Evolutionary conservation across 2,797 vertebrate genomes (phyloP), one percentile per base, ranked within the genome.

Genomic region (Eptatretus atami): DNA sequence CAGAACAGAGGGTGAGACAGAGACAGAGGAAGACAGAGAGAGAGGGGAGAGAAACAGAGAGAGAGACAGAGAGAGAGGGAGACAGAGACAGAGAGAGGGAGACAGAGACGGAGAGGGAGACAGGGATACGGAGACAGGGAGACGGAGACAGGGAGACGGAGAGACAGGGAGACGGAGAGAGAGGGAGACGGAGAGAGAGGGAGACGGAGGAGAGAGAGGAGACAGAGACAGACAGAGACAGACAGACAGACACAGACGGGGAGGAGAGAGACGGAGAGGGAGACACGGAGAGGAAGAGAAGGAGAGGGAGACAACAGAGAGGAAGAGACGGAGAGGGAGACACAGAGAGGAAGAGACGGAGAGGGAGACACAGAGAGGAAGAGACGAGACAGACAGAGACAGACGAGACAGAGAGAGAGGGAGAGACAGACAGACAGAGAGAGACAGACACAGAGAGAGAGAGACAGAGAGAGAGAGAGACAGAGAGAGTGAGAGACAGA

Each of bases 1-100:
- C 74, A 75, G 92, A 61, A 90, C 86, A n/a, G 74, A 90, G 86
- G 12, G 87, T 88, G 0, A 88, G 94, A 73, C 86, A 83, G 67
- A 95, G 90, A 88, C 95, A 95, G 86, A 84, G 95, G 24, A 87
- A 98, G 70, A 90, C 90, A 11, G 86, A 95, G 63, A 76, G 73
- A 70, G 88, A 88, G 8, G 82, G 83, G 0, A 90, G 95, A 53
- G 90, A 98, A 76, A 78, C 95, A 70, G 90, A 98, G 72, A 98
- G 95, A 72, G 94, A 95, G 54, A 55, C 12, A 55, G 12, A 55
- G 12, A 55, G 12, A 55, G 12, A 55, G 54, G 9, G 12, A 55
- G 12, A 55, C 54, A 55, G 12, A 55, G 54, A 55, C 54, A 55
- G 12, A 55, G 12, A 55, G 54, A n/a, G n/a, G n/a, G n/a, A n/a